phyloP scores from a whole-genome alignment of 2,888 invertebrate species.

The Cataglyphis cursor region DNA sequence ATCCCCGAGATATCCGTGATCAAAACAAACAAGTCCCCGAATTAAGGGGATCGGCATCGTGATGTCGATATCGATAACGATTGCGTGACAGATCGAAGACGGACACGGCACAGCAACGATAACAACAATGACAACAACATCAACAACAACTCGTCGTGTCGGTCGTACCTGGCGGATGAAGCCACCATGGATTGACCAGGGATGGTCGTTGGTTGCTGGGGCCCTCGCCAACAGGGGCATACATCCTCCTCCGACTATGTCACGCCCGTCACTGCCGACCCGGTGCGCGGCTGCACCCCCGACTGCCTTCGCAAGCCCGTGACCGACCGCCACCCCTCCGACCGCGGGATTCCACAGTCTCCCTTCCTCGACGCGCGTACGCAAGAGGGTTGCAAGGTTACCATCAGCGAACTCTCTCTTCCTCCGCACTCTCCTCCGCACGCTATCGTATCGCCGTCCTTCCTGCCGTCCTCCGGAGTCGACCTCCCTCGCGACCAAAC shows the following conservation, averaged over 20 bases:
- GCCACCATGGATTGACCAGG: slow-evolving; percentile 86
- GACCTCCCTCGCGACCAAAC: slow-evolving; percentile 48
- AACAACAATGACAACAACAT: slow-evolving; percentile 28
- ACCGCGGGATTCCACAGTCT: slow-evolving; percentile 72
- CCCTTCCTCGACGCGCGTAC: slow-evolving; percentile 78
- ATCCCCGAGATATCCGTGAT: background rate
- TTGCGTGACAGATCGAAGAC: slow-evolving; percentile 44
- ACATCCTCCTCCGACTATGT: slow-evolving; percentile 86
- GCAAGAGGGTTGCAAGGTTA: slow-evolving; percentile 86
- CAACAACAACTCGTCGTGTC: slow-evolving; percentile 28
- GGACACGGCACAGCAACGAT: slow-evolving; percentile 26
- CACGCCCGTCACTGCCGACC: slow-evolving; percentile 86
- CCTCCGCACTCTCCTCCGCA: slow-evolving; percentile 13
- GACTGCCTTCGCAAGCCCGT: slow-evolving; percentile 78
- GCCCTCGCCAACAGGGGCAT: slow-evolving; percentile 85
- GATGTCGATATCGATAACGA: background rate
- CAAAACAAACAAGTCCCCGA: slow-evolving; percentile 42
- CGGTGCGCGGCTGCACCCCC: slow-evolving; percentile 81
- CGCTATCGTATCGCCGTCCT: slow-evolving; percentile 49
- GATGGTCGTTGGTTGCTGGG: slow-evolving; percentile 85
- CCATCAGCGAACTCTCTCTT: slow-evolving; percentile 66
- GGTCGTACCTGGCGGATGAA: slow-evolving; percentile 85
- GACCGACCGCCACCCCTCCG: slow-evolving; percentile 76
- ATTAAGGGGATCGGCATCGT: background rate
- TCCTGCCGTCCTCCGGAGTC: slow-evolving; percentile 46